Conservation (phyloP, 2,113 vertebrate genomes). For the Pongo abelii region DNA sequence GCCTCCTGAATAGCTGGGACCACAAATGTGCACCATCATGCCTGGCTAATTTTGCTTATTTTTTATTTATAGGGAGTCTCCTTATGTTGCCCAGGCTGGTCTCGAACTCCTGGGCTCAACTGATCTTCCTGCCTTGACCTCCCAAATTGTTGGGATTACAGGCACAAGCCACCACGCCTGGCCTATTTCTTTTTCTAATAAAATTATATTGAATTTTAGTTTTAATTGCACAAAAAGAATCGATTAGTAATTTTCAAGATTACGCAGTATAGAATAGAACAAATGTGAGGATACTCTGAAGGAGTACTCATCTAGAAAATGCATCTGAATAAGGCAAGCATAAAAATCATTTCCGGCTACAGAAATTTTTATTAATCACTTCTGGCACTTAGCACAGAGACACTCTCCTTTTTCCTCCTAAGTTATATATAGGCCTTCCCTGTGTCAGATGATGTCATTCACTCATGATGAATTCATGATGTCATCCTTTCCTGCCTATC, state of each 20-base stretch:
- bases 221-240: slow-evolving; percentile 7
- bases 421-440: neutral
- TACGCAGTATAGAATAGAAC: neutral
- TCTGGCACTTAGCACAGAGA: neutral
- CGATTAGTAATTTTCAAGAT: slow-evolving; percentile 52
- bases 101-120: too few relatives aligned
- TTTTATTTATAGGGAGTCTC: too few relatives aligned
- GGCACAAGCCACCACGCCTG: too few relatives aligned
- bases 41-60: too few relatives aligned
- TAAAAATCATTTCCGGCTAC: neutral
- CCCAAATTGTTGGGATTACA: too few relatives aligned
- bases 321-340: neutral
- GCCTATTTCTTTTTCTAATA: neutral
- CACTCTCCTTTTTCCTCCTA: neutral
- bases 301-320: neutral
- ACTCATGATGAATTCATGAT: too few relatives aligned
- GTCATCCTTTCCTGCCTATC: neutral
- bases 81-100: too few relatives aligned
- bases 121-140: too few relatives aligned
- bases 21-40: too few relatives aligned
- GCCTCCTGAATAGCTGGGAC: too few relatives aligned
- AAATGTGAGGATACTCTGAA: neutral
- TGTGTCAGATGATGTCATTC: neutral
- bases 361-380: neutral
- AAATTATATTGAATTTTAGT: neutral